phyloP scores from a whole-genome alignment of 2,888 invertebrate species.

The Zhengitettix transpicula region DNA sequence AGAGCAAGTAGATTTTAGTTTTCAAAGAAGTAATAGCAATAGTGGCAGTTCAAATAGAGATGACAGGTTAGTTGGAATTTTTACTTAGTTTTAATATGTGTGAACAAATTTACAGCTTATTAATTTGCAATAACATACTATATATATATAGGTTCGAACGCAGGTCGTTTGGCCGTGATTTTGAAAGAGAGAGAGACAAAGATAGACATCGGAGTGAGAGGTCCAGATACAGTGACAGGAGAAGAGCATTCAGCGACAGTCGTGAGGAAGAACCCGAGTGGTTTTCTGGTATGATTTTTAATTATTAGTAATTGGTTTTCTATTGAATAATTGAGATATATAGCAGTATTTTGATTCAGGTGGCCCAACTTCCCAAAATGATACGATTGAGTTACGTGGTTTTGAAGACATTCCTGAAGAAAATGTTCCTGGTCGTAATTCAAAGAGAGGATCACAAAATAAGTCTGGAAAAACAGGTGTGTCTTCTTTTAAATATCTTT shows the following conservation, averaged over 20 bases:
- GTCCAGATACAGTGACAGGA: constrained; percentile 32
- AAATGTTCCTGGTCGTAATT: neutral
- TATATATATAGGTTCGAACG: constrained; percentile 26
- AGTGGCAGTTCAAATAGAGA: constrained; percentile 8
- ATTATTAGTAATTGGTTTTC: neutral
- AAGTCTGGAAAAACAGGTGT: neutral
- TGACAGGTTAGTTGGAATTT: constrained; percentile 9
- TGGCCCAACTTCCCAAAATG: constrained; percentile 79
- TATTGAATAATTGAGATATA: neutral
- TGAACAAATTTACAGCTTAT: neutral
- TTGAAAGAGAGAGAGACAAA: constrained; percentile 12
- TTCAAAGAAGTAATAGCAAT: constrained; percentile 13
- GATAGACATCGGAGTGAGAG: constrained; percentile 17
- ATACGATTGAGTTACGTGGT: constrained; percentile 84
- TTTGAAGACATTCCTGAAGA: constrained; percentile 57
- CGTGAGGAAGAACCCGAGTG: constrained; percentile 78
- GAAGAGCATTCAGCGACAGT: constrained; percentile 31
- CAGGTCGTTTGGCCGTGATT: constrained; percentile 42
- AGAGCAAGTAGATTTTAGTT: constrained; percentile 1
- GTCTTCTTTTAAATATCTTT: neutral
- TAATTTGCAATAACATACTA: constrained; percentile 2
- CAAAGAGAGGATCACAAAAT: neutral
- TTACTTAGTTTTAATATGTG: too few relatives aligned
- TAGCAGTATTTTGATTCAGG: constrained; percentile 30
- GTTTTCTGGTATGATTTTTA: constrained; percentile 30